Evolutionary conservation across 2,113 vertebrate species (phyloP), one percentile per base, ranked within the genome.

Genomic region (Alaudala cheleensis): DNA sequence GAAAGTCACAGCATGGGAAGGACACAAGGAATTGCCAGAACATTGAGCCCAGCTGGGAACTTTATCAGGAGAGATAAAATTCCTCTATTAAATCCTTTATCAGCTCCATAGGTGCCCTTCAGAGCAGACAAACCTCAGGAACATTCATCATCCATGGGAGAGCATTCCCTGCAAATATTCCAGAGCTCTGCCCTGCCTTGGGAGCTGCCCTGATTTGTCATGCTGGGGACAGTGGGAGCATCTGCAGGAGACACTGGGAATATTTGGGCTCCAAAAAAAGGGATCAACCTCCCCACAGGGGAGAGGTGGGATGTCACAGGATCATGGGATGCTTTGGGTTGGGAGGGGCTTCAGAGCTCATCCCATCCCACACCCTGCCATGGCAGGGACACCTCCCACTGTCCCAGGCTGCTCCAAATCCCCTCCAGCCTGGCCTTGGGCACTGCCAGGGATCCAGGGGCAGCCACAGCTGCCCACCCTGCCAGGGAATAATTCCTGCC

Each of bases 251-350:
- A 3, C 12, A 2, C n/a, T 13, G 61, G n/a, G 70, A 37, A 34
- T 8, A 14, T 0, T 5, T 22, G 49, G 44, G n/a, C 6, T 81
- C 39, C 69, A 34, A 39, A 34, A 47, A 29, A 11, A 7, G 21
- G 28, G 45, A 50, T 10, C 6, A 0, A 3, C 26, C 22, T 50
- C n/a, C 24, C 22, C 45, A 3, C 0, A 3, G 33, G 4, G 2
- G 2, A 31, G 3, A 12, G 26, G 5, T 0, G 34, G 62, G 49
- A 19, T n/a, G 37, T 20, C 16, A 66, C 6, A 33, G 67, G 34
- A 37, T 4, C 37, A 1, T 3, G 44, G 67, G 15, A 22, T 19
- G 50, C 5, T 22, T 42, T 31, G 42, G 28, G 39, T 1, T 4
- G 39, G 60, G 5, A 47, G 25, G 42, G 8, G 6, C 14, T 6